Conservation (phyloP, 2,888 invertebrate genomes). For the Drosophila seclusa region DNA sequence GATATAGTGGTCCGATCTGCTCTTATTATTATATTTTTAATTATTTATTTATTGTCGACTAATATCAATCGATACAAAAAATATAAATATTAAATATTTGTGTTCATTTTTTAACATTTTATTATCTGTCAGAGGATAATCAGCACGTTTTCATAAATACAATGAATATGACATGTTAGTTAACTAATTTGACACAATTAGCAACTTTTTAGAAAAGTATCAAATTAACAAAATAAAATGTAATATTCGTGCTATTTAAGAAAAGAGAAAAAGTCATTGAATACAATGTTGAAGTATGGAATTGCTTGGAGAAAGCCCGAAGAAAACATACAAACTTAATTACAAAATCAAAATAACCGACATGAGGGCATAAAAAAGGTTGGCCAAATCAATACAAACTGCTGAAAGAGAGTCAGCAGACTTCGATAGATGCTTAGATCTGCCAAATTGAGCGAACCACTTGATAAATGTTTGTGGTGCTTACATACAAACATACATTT, state of each 20-base stretch:
- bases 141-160: background rate
- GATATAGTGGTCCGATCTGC: background rate
- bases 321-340: background rate
- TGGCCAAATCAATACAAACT: slow-evolving; percentile 35
- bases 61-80: background rate
- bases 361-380: background rate
- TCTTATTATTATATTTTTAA: background rate
- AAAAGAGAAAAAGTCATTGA: too few relatives aligned
- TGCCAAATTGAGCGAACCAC: slow-evolving; percentile 62
- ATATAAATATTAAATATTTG: background rate
- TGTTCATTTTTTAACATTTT: background rate
- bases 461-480: slow-evolving; percentile 61
- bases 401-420: slow-evolving; percentile 16
- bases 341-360: background rate
- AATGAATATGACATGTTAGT: background rate
- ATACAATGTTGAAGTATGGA: too few relatives aligned
- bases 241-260: too few relatives aligned
- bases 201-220: background rate
- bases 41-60: background rate
- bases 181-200: background rate
- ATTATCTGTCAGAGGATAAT: background rate
- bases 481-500: slow-evolving; percentile 43
- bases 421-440: slow-evolving; percentile 46
- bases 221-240: background rate
- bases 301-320: too few relatives aligned